Evolutionary conservation across 2,888 invertebrate species (phyloP).

Genomic region (Pimpla rufipes): DNA sequence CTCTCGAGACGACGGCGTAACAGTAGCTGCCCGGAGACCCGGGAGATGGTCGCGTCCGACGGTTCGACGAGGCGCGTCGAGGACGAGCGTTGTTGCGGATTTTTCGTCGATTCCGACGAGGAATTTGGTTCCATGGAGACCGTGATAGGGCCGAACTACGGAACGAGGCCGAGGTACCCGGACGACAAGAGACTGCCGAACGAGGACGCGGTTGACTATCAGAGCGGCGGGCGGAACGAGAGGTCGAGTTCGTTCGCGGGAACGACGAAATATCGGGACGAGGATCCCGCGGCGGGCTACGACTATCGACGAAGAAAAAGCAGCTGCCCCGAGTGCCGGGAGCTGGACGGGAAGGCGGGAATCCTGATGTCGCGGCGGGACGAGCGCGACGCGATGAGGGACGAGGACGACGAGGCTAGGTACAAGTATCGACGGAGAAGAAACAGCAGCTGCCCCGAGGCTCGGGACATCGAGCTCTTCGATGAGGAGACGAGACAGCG

Average conservation of each 20-base stretch:
- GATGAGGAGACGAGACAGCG: conserved; percentile 80
- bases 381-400: conserved; percentile 71
- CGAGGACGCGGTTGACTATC: conserved; percentile 32
- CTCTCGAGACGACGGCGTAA: conserved; percentile 79
- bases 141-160: conserved; percentile 78
- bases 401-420: conserved; percentile 68
- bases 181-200: conserved; percentile 13
- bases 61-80: conserved; percentile 24
- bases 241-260: conserved; percentile 68
- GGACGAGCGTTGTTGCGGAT: conserved; percentile 61
- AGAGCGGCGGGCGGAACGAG: conserved; percentile 34
- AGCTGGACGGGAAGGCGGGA: conserved; percentile 34
- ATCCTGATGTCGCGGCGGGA: conserved; percentile 50
- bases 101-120: conserved; percentile 80
- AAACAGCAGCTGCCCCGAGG: conserved; percentile 80
- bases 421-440: conserved; percentile 76
- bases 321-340: conserved; percentile 81
- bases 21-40: conserved; percentile 79
- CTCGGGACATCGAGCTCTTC: conserved; percentile 76
- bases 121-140: conserved; percentile 83
- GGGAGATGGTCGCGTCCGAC: conserved; percentile 67
- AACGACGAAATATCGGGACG: conserved; percentile 39
- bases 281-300: conserved; percentile 9
- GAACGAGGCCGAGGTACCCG: conserved; percentile 53
- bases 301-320: conserved; percentile 80